phyloP scores from a whole-genome alignment of 2,797 vertebrate genomes.

The Sebastolobus alascanus region DNA sequence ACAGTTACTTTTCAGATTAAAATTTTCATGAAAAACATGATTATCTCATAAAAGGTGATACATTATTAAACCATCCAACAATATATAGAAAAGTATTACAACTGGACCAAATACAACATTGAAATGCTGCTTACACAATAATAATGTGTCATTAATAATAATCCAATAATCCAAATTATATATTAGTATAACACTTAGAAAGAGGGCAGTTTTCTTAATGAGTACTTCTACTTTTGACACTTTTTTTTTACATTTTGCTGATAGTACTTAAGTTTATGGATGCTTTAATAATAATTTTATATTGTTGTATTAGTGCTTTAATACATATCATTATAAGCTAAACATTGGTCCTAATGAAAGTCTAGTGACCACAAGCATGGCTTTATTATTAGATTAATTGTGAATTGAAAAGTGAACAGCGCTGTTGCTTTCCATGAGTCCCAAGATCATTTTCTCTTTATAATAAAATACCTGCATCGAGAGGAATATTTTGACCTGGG shows the following conservation, averaged over 20 bases:
- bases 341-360: neutral
- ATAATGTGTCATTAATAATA: neutral
- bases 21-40: neutral
- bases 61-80: neutral
- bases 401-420: neutral
- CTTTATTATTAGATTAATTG: neutral
- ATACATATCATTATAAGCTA: neutral
- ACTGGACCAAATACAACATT: neutral
- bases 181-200: neutral
- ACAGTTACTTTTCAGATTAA: neutral
- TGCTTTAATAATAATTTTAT: neutral
- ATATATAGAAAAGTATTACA: neutral
- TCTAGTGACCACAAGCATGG: neutral
- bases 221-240: neutral
- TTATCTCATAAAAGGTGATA: neutral
- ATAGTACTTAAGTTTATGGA: neutral
- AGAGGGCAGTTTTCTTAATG: neutral
- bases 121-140: neutral
- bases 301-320: neutral
- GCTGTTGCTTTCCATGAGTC: no score
- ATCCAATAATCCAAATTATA: neutral
- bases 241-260: neutral
- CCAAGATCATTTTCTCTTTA: neutral
- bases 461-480: neutral
- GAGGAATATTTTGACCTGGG: neutral